Evolutionary conservation across 1,140 invertebrate genomes (phyloP), one percentile per base, ranked within the genome.

Genomic region (Drosophila pectinifera): DNA sequence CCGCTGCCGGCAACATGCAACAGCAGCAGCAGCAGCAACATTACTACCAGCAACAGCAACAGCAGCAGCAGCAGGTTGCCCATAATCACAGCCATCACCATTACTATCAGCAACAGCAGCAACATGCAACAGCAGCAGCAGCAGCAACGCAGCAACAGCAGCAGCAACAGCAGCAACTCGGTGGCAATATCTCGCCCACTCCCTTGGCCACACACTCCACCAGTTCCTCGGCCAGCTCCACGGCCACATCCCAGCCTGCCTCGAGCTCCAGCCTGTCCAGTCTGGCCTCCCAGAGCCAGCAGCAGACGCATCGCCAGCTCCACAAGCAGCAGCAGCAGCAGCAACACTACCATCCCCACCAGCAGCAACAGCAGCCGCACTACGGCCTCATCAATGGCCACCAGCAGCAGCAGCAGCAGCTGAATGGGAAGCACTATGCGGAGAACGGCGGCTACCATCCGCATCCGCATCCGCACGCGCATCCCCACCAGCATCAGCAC

Each of bases 1-100:
- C 93, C 93, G 92, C 94, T 93, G 92, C 94, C 94, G 91, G 94
- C 92, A 94, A 64, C 64, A 90, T 64, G 58, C 81, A 92, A 54
- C 91, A 91, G 58, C 84, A 82, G 41, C 84, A 92, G 22, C 88
- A 90, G 5, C 69, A 22, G 5, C 68, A 80, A 0, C 63, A 90
- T 4, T 59, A 90, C 4, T 34, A 89, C 0, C 63, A 90, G 0
- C 73, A 85, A 1, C 73, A 89, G 16, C 84, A 84, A 14, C 78
- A 88, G 14, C 69, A 76, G 24, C 81, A 80, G 38, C 75, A 76
- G 24, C 82, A 86, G 11, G 57, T 74, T 28, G 70, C 59, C 13
- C 69, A 78, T 46, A 88, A 89, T 70, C 85, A 86, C 8, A 86
- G 78, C 24, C 84, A 90, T 63, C 84, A 85, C 61, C 84, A 89